Conservation (phyloP, 1,140 invertebrate species). For the Parapsyche elsis region DNA sequence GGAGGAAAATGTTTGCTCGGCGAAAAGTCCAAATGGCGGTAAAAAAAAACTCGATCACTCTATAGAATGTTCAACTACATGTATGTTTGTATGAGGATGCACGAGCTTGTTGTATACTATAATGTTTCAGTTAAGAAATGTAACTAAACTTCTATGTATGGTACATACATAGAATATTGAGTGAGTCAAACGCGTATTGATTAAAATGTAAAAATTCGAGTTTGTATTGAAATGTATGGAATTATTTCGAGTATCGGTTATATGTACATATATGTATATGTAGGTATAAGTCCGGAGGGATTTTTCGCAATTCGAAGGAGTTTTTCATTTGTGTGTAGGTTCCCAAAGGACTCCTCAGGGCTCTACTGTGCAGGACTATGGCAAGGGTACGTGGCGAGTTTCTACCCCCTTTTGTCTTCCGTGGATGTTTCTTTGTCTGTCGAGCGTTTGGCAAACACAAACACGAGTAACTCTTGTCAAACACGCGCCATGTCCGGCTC, state of each 20-base stretch:
- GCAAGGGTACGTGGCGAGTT: constrained; percentile 10
- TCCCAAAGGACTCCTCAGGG: constrained; percentile 25
- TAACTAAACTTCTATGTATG: too few species aligned
- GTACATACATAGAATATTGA: too few species aligned
- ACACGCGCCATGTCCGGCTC: constrained; percentile 44
- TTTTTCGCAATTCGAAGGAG: background rate
- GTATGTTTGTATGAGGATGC: too few species aligned
- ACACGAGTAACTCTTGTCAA: constrained; percentile 52
- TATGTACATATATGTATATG: too few species aligned
- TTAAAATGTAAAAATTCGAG: too few species aligned
- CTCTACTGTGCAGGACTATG: background rate
- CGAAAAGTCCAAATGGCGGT: background rate
- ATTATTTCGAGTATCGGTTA: too few species aligned
- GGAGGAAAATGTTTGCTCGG: background rate
- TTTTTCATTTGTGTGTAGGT: constrained; percentile 3
- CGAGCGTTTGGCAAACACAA: constrained; percentile 53
- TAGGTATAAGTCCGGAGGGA: background rate
- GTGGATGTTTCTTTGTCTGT: constrained; percentile 49
- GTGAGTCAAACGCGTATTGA: too few species aligned
- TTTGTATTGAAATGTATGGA: too few species aligned
- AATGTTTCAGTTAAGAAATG: too few species aligned
- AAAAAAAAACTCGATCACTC: constrained; percentile 3
- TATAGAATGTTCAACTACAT: background rate
- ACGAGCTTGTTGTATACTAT: too few species aligned
- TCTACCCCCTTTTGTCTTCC: constrained; percentile 14